phyloP scores from a whole-genome alignment of 2,797 vertebrate species.

The Ispidina picta region DNA sequence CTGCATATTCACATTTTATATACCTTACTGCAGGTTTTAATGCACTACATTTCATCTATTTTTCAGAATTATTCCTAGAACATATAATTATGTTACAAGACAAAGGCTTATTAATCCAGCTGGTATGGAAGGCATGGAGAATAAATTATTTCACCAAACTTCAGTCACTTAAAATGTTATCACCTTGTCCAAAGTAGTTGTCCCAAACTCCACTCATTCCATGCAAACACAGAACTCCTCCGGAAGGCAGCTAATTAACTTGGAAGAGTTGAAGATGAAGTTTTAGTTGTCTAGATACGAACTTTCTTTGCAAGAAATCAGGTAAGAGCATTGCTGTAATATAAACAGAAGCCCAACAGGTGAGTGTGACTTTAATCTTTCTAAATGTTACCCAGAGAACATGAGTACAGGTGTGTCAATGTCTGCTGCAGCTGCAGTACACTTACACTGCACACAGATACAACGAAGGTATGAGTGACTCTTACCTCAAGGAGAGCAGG shows the following conservation, averaged over 20 bases:
- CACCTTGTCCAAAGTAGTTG: background rate
- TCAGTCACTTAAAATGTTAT: background rate
- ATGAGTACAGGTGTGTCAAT: background rate
- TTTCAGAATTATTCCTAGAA: background rate
- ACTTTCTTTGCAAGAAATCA: background rate
- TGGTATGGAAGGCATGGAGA: background rate
- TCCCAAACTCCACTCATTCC: background rate
- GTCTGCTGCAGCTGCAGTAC: background rate
- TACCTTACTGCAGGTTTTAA: background rate
- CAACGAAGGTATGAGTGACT: background rate
- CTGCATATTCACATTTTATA: background rate
- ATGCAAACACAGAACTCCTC: background rate
- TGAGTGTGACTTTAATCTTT: background rate
- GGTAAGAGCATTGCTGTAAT: background rate
- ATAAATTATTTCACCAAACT: background rate
- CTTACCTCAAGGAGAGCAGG: background rate
- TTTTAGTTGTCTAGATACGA: background rate
- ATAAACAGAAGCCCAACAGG: background rate
- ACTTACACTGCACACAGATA: background rate
- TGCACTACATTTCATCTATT: background rate
- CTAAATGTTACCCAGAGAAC: background rate
- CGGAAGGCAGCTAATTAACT: background rate
- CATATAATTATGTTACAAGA: background rate
- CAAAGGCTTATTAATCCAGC: background rate
- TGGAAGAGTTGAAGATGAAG: background rate